phyloP scores from a whole-genome alignment of 2,888 invertebrate species.

The Apocheima hispidaria region DNA sequence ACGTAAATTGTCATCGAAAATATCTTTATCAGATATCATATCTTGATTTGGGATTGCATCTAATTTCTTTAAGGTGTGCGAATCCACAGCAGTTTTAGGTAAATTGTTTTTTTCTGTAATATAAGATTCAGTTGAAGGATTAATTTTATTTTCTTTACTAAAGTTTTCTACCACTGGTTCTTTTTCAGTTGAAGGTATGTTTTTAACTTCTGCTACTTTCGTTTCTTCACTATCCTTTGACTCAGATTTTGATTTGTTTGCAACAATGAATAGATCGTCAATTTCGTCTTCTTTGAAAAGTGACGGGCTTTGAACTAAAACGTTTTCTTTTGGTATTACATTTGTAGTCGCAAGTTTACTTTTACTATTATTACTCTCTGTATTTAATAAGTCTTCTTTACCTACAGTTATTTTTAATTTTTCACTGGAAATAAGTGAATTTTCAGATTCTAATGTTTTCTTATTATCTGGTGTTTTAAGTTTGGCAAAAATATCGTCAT shows the following conservation, averaged over 20 bases:
- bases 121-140: no score
- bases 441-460: constrained; percentile 2
- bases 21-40: background rate
- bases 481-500: constrained; percentile 61
- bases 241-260: constrained; percentile 35
- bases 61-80: background rate
- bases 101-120: background rate
- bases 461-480: constrained; percentile 29
- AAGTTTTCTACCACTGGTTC: background rate
- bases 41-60: background rate
- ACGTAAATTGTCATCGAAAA: constrained; percentile 11
- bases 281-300: constrained; percentile 69
- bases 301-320: constrained; percentile 50
- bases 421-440: constrained; percentile 16
- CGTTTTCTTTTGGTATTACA: constrained; percentile 32
- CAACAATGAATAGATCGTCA: constrained; percentile 51
- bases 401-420: constrained; percentile 1
- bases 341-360: constrained; percentile 17
- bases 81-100: background rate
- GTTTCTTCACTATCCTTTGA: constrained; percentile 10
- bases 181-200: background rate
- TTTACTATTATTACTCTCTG: constrained; percentile 5
- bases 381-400: constrained; percentile 7
- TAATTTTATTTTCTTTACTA: background rate
- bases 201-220: background rate